These are phyloP conservation scores for Nibea albiflora DNA, from an alignment of 2,113 vertebrate species.

Conservation along the genomic window DNA sequence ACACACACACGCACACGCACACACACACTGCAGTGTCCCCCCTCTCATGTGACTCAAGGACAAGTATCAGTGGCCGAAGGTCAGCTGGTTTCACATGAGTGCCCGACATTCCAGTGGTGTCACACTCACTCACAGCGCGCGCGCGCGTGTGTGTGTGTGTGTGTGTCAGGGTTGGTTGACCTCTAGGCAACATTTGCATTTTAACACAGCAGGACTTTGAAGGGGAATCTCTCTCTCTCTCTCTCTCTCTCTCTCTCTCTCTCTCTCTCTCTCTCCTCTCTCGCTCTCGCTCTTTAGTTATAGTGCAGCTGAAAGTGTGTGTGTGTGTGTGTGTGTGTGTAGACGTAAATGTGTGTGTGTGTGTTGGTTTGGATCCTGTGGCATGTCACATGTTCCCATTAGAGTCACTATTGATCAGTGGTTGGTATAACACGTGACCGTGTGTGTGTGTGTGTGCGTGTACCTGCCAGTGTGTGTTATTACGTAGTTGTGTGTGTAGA, in stretches of 20 bases:
- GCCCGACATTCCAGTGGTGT: slow-evolving; percentile 66
- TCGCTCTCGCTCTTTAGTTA: slow-evolving; percentile 18
- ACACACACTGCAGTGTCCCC: slow-evolving; percentile 4
- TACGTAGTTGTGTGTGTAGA: neutral
- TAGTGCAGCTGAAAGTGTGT: neutral
- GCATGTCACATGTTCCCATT: slow-evolving; percentile 52
- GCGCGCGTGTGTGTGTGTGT: slow-evolving; percentile 42
- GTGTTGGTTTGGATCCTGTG: slow-evolving; percentile 9
- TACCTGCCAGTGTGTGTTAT: neutral
- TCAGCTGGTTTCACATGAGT: slow-evolving; percentile 78
- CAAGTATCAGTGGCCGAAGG: slow-evolving; percentile 71
- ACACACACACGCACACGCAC: slow-evolving; percentile 1
- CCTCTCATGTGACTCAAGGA: slow-evolving; percentile 77
- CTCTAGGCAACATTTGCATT: slow-evolving; percentile 60
- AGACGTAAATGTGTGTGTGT: neutral
- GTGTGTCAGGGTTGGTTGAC: slow-evolving; percentile 48
- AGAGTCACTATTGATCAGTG: slow-evolving; percentile 62
- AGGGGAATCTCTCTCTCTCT: slow-evolving; percentile 28
- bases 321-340: neutral
- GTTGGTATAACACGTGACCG: slow-evolving; percentile 39
- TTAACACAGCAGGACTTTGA: slow-evolving; percentile 56
- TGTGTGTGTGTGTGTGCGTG: neutral
- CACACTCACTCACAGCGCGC: slow-evolving; percentile 47
- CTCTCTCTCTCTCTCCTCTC: slow-evolving; percentile 37
- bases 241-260: slow-evolving; percentile 45